phyloP scores from a whole-genome alignment of 2,888 invertebrate species.

The Polydesmus complanatus region DNA sequence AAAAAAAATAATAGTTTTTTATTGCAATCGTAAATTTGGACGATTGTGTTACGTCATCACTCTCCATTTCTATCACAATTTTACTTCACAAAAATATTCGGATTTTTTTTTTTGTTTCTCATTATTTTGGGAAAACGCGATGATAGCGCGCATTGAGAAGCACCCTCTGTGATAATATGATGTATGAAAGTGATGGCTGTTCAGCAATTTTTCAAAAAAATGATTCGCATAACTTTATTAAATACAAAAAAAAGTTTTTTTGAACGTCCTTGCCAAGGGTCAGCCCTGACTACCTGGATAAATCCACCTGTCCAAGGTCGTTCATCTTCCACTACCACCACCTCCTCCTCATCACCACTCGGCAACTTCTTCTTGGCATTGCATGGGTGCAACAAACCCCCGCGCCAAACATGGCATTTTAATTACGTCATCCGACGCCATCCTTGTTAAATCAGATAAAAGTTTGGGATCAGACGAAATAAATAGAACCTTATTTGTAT shows the following conservation, averaged over 20 bases:
- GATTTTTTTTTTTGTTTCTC: no score
- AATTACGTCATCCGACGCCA: not conserved
- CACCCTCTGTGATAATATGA: no score
- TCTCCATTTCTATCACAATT: no score
- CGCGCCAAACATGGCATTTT: not conserved
- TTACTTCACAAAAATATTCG: no score
- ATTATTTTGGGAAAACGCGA: no score
- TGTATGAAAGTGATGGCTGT: not conserved
- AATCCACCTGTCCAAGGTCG: not conserved
- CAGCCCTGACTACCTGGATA: not conserved
- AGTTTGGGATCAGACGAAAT: not conserved
- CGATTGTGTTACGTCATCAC: no score
- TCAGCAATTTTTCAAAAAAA: not conserved
- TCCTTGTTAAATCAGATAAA: not conserved
- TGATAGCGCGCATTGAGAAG: no score
- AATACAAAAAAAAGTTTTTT: not conserved
- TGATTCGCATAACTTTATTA: not conserved
- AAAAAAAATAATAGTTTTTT: no score
- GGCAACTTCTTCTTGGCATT: no score
- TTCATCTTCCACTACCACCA: no score
- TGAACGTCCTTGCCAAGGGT: not conserved
- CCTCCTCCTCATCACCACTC: no score
- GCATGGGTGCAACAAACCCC: not conserved
- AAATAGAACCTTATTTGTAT: not conserved
- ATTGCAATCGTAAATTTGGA: no score